phyloP scores from a whole-genome alignment of 2,888 invertebrate genomes.

The Andrena dorsata region DNA sequence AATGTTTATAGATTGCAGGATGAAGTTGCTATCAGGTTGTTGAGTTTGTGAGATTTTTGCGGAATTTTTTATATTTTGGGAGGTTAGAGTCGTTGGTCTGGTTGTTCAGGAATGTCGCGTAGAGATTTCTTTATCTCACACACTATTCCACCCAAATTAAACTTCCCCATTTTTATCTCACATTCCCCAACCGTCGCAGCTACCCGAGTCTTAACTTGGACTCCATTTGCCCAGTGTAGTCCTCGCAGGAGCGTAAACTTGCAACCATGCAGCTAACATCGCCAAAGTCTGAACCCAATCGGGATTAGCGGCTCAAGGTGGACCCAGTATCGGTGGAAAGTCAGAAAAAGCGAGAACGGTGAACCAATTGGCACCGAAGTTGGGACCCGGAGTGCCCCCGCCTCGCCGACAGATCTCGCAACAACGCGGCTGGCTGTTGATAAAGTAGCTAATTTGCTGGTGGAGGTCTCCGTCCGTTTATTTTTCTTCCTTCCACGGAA shows the following conservation, averaged over 20 bases:
- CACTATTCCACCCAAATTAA: too few species aligned
- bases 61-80: too few species aligned
- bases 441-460: slow-evolving; percentile 78
- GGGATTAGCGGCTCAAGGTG: not conserved
- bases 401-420: slow-evolving; percentile 5
- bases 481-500: slow-evolving; percentile 75
- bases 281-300: not conserved
- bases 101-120: too few species aligned
- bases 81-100: too few species aligned
- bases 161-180: too few species aligned
- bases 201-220: too few species aligned
- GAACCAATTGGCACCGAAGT: slow-evolving; percentile 17
- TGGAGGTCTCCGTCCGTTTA: slow-evolving; percentile 73
- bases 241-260: not conserved
- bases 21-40: too few species aligned
- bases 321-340: slow-evolving; percentile 14
- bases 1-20: too few species aligned
- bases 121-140: too few species aligned
- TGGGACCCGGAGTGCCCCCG: not conserved
- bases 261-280: not conserved
- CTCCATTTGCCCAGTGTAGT: too few species aligned
- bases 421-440: slow-evolving; percentile 69
- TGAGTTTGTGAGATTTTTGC: too few species aligned
- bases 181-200: too few species aligned
- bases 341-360: slow-evolving; percentile 11